phyloP scores from a whole-genome alignment of 2,888 invertebrate genomes.

The Myopa testacea region DNA sequence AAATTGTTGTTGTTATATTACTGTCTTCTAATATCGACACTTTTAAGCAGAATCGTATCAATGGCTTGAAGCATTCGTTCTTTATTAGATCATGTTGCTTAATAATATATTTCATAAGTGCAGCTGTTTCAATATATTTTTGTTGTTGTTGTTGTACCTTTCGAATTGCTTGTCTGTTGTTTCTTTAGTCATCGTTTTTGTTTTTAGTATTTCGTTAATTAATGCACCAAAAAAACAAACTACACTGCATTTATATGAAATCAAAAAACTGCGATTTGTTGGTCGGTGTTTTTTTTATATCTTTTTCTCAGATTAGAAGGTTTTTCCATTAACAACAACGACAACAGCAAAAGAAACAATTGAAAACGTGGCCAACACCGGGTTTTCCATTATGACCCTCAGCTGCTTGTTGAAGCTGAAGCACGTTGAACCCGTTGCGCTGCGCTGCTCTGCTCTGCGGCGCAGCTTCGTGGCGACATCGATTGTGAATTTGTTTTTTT shows the following conservation, averaged over 20 bases:
- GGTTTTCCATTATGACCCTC: slow-evolving; percentile 35
- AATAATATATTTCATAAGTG: too few relatives aligned
- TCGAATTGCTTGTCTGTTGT: too few relatives aligned
- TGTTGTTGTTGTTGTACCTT: too few relatives aligned
- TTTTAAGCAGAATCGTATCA: too few relatives aligned
- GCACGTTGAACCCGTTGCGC: slow-evolving; percentile 35
- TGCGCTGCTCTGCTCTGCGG: background rate
- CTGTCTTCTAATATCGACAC: too few relatives aligned
- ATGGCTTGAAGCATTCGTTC: too few relatives aligned
- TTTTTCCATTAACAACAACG: background rate
- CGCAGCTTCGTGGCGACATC: background rate
- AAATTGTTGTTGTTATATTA: too few relatives aligned
- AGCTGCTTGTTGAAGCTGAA: slow-evolving; percentile 4
- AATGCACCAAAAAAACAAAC: too few relatives aligned
- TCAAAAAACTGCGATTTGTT: background rate
- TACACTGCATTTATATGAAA: background rate
- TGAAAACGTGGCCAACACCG: background rate
- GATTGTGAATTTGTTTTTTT: background rate
- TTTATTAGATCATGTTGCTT: too few relatives aligned
- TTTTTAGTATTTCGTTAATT: too few relatives aligned
- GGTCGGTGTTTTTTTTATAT: background rate
- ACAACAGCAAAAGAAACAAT: background rate
- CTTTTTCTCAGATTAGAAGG: background rate
- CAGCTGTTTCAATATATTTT: too few relatives aligned
- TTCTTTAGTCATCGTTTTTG: too few relatives aligned